A percentile compares a stretch with the other conserved stretches of the same genome.
phyloP scores from a whole-genome alignment of 2,888 invertebrate genomes.

The Liopterus haemorrhoidalis region DNA sequence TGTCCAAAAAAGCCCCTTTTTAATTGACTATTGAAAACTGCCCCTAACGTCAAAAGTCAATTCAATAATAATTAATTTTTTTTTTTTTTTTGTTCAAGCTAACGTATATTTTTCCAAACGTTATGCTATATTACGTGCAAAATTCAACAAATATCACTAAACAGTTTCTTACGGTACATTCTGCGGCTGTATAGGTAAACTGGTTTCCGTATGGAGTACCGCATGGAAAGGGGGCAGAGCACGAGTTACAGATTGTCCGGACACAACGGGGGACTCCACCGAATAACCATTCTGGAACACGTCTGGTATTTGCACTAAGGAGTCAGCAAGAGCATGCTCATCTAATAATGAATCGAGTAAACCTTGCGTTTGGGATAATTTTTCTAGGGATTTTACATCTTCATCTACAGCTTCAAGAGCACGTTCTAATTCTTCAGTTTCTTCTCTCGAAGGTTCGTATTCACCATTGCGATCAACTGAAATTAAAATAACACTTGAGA shows the following conservation, averaged over 20 bases:
- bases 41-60: too few relatives aligned
- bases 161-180: too few relatives aligned
- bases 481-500: constrained; percentile 30
- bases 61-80: too few relatives aligned
- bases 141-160: too few relatives aligned
- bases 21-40: too few relatives aligned
- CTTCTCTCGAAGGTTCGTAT: constrained; percentile 67
- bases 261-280: constrained; percentile 12
- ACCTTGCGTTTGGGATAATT: constrained; percentile 56
- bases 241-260: constrained; percentile 11
- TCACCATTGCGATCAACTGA: constrained; percentile 64
- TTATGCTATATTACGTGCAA: too few relatives aligned
- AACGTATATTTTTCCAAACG: too few relatives aligned
- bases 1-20: too few relatives aligned
- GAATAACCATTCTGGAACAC: constrained; percentile 47
- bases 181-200: too few relatives aligned
- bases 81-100: too few relatives aligned
- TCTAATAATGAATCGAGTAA: constrained; percentile 59
- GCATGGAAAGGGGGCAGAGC: constrained; percentile 10
- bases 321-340: constrained; percentile 50
- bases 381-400: constrained; percentile 64
- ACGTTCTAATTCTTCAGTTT: constrained; percentile 81
- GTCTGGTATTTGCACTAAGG: constrained; percentile 48
- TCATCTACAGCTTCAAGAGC: constrained; percentile 74
- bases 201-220: too few relatives aligned